phyloP scores from a whole-genome alignment of 2,888 invertebrate species.

The Mythimna ferrago region DNA sequence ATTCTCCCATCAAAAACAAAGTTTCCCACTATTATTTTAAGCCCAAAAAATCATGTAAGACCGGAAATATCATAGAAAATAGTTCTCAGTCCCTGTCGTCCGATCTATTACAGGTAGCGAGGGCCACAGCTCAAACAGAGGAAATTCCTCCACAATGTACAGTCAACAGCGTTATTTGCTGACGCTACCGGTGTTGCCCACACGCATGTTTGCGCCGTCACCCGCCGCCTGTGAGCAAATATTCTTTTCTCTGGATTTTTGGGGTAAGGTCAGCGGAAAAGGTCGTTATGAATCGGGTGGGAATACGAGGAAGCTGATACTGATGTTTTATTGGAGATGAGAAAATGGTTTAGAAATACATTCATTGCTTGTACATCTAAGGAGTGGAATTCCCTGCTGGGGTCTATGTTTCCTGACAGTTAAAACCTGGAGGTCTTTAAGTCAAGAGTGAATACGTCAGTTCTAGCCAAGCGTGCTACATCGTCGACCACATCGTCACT shows the following conservation, averaged over 20 bases:
- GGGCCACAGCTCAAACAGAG: conserved; percentile 79
- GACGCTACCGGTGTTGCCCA: conserved; percentile 89
- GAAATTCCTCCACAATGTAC: conserved; percentile 81
- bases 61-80: conserved; percentile 60
- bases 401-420: no score
- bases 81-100: conserved; percentile 46
- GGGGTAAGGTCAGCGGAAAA: conserved; percentile 77
- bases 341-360: no score
- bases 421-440: no score
- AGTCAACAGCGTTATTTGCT: conserved; percentile 87
- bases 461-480: no score
- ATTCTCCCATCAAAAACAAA: not conserved
- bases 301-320: not conserved
- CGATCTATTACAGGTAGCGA: conserved; percentile 76
- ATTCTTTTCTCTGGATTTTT: conserved; percentile 83
- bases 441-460: no score
- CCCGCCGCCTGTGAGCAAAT: conserved; percentile 81
- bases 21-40: conserved; percentile 26
- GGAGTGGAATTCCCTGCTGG: no score
- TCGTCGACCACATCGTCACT: no score
- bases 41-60: conserved; percentile 12
- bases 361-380: no score
- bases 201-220: conserved; percentile 81
- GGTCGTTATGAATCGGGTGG: not conserved
- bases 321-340: not conserved